These are phyloP conservation scores for Myiozetetes cayanensis DNA, from an alignment of 2,113 vertebrate species.

Conservation along the genomic window DNA sequence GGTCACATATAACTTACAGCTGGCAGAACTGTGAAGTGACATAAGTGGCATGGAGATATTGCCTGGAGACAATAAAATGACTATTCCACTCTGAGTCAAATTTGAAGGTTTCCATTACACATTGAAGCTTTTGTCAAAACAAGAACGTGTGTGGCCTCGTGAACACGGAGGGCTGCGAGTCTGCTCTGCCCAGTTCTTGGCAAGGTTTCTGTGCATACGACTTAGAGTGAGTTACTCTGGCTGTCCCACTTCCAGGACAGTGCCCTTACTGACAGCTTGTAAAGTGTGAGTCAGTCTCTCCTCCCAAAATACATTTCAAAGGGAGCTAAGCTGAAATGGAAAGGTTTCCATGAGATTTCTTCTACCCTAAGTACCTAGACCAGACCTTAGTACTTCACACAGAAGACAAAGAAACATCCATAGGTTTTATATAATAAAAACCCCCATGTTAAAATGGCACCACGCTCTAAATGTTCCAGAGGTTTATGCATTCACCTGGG, in stretches of 20 bases:
- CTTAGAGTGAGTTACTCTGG: background rate
- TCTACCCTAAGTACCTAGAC: background rate
- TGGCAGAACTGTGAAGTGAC: background rate
- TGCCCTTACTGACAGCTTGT: background rate
- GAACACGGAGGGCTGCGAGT: background rate
- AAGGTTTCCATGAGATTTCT: background rate
- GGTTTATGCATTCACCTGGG: background rate
- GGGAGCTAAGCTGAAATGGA: background rate
- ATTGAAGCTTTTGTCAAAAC: background rate
- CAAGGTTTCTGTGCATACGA: background rate
- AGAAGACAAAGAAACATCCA: background rate
- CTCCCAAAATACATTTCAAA: background rate
- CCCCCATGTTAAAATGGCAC: background rate
- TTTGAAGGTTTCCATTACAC: background rate
- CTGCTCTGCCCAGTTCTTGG: background rate
- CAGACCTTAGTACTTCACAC: background rate
- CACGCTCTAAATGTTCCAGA: background rate
- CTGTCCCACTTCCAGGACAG: background rate
- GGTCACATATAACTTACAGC: background rate
- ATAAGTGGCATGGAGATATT: background rate
- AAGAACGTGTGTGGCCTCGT: background rate
- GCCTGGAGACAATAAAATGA: background rate
- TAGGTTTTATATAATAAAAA: background rate
- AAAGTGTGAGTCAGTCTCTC: background rate
- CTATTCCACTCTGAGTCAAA: background rate